Base-by-base conservation (phyloP, 2,888 invertebrate species). In the Imbricaverruca yamaguchii region DNA sequence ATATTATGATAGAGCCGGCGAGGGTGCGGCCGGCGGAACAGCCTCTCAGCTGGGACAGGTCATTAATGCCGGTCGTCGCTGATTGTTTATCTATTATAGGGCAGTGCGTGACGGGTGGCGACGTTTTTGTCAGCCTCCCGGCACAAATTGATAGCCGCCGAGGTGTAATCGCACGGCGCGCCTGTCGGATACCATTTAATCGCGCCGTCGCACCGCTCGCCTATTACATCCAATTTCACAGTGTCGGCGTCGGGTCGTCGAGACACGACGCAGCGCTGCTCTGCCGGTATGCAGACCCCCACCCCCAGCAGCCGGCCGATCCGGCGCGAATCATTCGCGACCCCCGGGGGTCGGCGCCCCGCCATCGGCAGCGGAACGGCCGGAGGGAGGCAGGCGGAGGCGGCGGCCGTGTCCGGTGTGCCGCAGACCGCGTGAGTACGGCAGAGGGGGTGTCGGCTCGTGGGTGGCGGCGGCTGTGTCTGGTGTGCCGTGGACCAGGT, bases 141-240 rank as follows among this genome's bases (percentile, higher is more conserved):
- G 18, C 21, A 55, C 53, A 53, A 74, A 53, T 55, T 74, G 74
- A 74, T 74, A 53, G 74, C 21, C 53, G 21, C 6, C 10, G 10
- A 3, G 53, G 53, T 55, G 74, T 74, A 74, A 74, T 74, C 74
- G 74, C 53, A 74, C 13, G 21, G 53, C 7, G 55, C 74, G 15
- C 10, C 74, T 74, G 74, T 74, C 74, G 21, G 55, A 55, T 74
- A 10, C 15, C 55, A 74, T 74, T 74, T 74, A 74, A 74, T 74
- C 74, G 13, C 39, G 8, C 69, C 53, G 53, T 23, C 23, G 65
- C 23, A 23, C 65, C 65, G 65, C 65, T 9, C 65, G 23, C n/a
- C 65, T 23, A 65, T 65, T 65, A 65, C n/a, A 65, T 65, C 65
- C 65, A 65, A 65, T 65, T 65, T 65, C 65, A 1, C 65, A 23